Evolutionary conservation across 2,113 vertebrate genomes (phyloP), one percentile per base, ranked within the genome.

Genomic region (Seriola quinqueradiata): DNA sequence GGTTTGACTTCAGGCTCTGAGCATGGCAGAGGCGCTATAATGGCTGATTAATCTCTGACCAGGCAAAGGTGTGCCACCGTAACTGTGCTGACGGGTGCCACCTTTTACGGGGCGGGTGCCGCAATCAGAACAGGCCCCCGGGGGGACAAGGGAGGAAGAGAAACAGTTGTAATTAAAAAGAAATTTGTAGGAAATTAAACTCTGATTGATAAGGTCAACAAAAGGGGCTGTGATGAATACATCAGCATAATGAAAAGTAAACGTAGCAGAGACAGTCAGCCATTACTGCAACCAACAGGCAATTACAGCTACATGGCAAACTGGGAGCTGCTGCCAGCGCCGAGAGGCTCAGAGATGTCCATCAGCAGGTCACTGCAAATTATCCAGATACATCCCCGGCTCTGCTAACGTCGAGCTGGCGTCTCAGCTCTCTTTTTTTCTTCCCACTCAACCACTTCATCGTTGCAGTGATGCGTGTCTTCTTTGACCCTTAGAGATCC

Each of bases 151-250:
- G 60, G 38, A 66, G 77, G 72, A 81, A 87, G 52, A 85, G 82
- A 85, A 87, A 90, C 72, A 76, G 73, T 70, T 83, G 79, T 91
- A 91, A 93, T 94, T 92, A 93, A 91, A 92, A 93, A 87, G 25
- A 90, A 87, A 91, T 94, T 84, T 90, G 86, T 82, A 79, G 76
- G 87, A 93, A 92, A 93, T 94, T 89, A 90, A 94, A 93, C 87
- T 87, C 70, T 90, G 91, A 94, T 93, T 90, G 90, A 93, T 91
- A 94, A 92, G 90, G 92, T 94, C 93, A 93, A 92, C 88, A 88
- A 82, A 83, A 79, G 70, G 80, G 63, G 71, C 80, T 11, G 38
- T 42, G 77, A 92, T 90, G 92, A 93, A 92, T 88, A 87, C 82
- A 88, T 92, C 87, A 90, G 65, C 85, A 74, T 85, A 89, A 92